Evolutionary conservation across 1,140 invertebrate species (phyloP).

Genomic region (Cyrtorhinus lividipennis): DNA sequence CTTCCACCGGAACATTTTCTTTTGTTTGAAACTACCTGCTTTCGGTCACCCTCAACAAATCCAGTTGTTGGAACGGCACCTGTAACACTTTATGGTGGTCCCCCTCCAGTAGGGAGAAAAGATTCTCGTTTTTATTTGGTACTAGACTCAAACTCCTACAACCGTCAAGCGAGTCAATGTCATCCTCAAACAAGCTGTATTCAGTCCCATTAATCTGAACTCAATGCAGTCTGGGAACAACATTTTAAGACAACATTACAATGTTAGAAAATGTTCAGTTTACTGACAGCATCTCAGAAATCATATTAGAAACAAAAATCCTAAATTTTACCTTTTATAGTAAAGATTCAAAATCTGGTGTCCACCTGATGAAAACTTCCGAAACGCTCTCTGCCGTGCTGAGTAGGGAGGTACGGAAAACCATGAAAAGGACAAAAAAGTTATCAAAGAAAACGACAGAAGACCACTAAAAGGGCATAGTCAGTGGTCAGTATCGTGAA

Average conservation of each 20-base stretch:
- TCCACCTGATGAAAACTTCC: no score
- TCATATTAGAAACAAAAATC: neutral
- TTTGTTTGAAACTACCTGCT: neutral
- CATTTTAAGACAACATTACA: neutral
- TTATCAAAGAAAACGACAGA: no score
- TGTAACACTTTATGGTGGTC: neutral
- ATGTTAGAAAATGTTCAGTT: neutral
- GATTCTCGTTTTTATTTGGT: neutral
- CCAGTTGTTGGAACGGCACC: neutral
- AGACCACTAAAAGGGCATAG: no score
- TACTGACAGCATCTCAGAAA: neutral
- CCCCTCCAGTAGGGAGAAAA: neutral
- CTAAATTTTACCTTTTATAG: neutral
- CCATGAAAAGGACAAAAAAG: no score
- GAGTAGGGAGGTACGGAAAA: no score
- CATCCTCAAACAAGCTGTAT: no score
- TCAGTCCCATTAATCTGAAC: no score
- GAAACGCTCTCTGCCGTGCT: no score
- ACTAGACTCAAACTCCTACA: neutral
- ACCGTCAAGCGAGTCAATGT: no score
- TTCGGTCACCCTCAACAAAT: neutral
- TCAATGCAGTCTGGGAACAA: neutral
- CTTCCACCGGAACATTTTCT: neutral
- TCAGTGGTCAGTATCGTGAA: no score
- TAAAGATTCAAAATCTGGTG: neutral